phyloP scores from a whole-genome alignment of 1,140 invertebrate species.

The Pygmarrhopalites habei region DNA sequence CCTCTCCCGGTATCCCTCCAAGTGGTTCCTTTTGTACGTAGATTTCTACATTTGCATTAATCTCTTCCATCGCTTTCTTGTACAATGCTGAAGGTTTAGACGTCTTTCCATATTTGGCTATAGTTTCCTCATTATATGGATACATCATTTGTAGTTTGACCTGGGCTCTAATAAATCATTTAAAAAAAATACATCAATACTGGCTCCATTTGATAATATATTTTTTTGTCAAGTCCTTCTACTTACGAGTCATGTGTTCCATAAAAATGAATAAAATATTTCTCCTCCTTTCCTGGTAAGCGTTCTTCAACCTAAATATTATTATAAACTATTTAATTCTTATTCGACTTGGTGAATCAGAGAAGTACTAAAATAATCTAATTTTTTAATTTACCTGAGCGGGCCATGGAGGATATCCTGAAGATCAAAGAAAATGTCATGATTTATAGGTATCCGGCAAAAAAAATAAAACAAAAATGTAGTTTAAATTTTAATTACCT shows the following conservation, averaged over 20 bases:
- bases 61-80: conserved; percentile 10
- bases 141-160: background rate
- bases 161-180: background rate
- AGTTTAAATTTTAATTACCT: too few species aligned
- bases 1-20: background rate
- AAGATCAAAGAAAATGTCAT: too few species aligned
- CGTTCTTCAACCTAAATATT: conserved; percentile 3
- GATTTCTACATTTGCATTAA: background rate
- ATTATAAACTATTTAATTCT: background rate
- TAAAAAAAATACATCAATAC: background rate
- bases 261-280: conserved; percentile 9
- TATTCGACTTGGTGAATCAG: background rate
- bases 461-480: too few species aligned
- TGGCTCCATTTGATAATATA: background rate
- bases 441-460: too few species aligned
- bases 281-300: conserved; percentile 1
- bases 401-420: conserved; percentile 2
- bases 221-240: background rate
- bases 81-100: background rate
- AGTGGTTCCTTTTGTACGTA: background rate
- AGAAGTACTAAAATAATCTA: background rate
- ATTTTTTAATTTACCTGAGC: conserved; percentile 1
- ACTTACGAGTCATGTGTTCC: conserved; percentile 12
- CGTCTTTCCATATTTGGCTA: conserved; percentile 1
- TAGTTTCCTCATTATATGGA: background rate